Evolutionary conservation across 2,797 vertebrate genomes (phyloP), one percentile per base, ranked within the genome.

Genomic region (Pseudomugil gertrudae): DNA sequence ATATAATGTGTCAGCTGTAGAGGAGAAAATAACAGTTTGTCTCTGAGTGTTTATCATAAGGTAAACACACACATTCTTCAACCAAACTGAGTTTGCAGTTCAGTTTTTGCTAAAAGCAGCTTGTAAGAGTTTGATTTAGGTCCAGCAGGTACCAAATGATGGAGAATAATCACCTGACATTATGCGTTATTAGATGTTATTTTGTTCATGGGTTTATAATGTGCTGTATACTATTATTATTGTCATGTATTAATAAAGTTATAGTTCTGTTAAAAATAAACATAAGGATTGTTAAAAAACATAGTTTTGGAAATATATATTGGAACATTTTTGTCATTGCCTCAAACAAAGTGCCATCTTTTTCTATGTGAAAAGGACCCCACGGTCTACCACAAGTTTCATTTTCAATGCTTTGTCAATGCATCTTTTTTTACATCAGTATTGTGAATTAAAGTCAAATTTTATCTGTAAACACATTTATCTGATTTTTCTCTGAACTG

Each of bases 21-120:
- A 26, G 59, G n/a, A 27, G 38, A 74, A 70, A 47, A 78, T 27
- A 36, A 1, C 15, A 43, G 13, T 58, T 64, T 21, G 5, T 56
- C 26, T 3, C 51, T 48, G 19, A 50, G 21, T 26, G 9, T 47
- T 32, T 65, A 63, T 62, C 56, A 21, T 36, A 69, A 58, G 10
- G 69, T 14, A 45, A 69, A 53, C 51, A 59, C 2, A 5, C 15
- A 5, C 0, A 36, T 33, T 60, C 30, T 63, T 56, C 38, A 71
- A 59, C 35, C 5, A 55, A 47, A 51, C 5, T 27, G 3, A 63
- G 29, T 48, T 47, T 36, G 17, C 21, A 9, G 5, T 48, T 55
- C 21, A 2, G 10, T 54, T 64, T 52, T 24, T 43, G 4, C 58
- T 45, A 6, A 0, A 15, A 38, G 47, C 11, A 52, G 5, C 24